phyloP scores from a whole-genome alignment of 2,113 vertebrate genomes.

The Zootoca vivipara region DNA sequence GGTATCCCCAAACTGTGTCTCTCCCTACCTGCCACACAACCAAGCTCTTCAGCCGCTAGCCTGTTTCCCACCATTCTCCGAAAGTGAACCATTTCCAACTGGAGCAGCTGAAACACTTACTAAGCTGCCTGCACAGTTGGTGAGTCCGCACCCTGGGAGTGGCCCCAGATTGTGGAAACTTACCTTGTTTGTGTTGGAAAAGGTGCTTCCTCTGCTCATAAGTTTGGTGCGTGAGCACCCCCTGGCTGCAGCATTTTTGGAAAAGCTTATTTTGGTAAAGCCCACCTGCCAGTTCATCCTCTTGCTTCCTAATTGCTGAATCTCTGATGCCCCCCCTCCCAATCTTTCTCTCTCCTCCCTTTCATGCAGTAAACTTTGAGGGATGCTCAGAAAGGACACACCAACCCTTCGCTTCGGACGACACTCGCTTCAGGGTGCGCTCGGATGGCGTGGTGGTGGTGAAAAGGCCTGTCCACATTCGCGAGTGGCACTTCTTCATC shows the following conservation, averaged over 20 bases:
- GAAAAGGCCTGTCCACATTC: constrained; percentile 8
- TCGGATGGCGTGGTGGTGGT: constrained; percentile 51
- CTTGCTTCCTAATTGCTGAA: too few relatives aligned
- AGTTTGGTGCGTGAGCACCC: background rate
- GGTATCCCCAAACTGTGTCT: background rate
- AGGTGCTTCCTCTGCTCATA: background rate
- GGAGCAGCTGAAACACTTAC: background rate
- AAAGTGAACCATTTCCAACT: background rate
- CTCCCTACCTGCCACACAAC: too few relatives aligned
- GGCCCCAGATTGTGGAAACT: accelerated
- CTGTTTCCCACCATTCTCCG: background rate
- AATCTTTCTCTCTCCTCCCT: background rate
- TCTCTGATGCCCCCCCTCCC: background rate
- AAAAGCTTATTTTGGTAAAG: background rate
- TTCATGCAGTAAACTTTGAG: constrained; percentile 71
- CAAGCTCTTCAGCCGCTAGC: background rate
- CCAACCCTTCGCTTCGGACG: background rate
- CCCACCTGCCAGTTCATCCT: accelerated
- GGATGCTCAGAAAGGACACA: constrained; percentile 42
- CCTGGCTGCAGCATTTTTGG: background rate
- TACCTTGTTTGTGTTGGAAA: background rate
- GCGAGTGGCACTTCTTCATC: constrained; percentile 55
- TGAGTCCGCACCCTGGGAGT: background rate
- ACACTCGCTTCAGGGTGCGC: constrained; percentile 68
- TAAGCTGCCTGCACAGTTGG: too few relatives aligned